A percentile compares a stretch with the other conserved stretches of the same genome.
Evolutionary conservation across 2,113 vertebrate genomes (phyloP).

Genomic region (Aegithalos caudatus): DNA sequence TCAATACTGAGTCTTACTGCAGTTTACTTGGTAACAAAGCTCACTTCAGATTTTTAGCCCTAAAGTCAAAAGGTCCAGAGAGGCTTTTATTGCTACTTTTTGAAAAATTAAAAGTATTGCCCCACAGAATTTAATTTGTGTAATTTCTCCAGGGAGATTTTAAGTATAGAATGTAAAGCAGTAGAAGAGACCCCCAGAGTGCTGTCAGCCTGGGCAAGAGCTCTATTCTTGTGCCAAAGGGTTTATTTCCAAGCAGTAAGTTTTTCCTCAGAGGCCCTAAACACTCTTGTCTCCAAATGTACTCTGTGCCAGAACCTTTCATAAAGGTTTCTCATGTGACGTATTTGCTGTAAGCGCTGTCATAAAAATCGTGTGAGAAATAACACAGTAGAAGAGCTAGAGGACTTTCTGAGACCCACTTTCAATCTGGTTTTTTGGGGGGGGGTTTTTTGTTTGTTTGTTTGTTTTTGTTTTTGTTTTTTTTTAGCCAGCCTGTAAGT

Average conservation of each 20-base stretch:
- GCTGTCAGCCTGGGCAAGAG: background rate
- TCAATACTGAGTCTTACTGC: background rate
- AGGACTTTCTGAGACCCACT: background rate
- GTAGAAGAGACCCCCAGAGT: background rate
- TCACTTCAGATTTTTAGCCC: background rate
- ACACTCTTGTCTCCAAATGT: background rate
- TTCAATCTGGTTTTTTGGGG: background rate
- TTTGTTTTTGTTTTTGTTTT: too few relatives aligned
- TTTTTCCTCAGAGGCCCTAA: background rate
- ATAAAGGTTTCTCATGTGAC: slow-evolving; percentile 13
- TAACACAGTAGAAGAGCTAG: background rate
- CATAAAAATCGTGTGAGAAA: background rate
- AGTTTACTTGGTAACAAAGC: background rate
- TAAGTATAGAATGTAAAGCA: background rate
- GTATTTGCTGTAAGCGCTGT: background rate
- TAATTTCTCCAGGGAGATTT: background rate
- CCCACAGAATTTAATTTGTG: background rate
- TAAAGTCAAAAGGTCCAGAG: background rate
- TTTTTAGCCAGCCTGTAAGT: background rate
- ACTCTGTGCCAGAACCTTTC: background rate
- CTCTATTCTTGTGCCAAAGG: background rate
- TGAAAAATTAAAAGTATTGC: background rate
- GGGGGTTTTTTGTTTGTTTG: too few relatives aligned
- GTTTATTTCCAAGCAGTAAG: background rate
- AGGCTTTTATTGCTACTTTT: background rate